phyloP scores from a whole-genome alignment of 2,113 vertebrate genomes.

The Coryphaenoides rupestris region DNA sequence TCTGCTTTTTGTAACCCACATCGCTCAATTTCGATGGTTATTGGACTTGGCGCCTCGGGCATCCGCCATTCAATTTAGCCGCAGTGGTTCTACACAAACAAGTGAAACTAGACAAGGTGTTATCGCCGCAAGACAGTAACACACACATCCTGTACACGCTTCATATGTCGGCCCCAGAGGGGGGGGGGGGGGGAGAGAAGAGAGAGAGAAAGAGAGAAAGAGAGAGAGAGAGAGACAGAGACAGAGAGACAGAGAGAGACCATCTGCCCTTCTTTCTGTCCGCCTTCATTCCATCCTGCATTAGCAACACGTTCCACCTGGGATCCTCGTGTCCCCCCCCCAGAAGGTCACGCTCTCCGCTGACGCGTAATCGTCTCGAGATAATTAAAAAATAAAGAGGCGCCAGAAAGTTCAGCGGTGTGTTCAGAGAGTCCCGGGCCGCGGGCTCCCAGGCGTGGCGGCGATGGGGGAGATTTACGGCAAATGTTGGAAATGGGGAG shows the following conservation, averaged over 20 bases:
- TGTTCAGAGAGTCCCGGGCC: neutral
- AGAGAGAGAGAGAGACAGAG: conserved; percentile 4
- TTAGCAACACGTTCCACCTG: neutral
- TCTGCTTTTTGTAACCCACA: neutral
- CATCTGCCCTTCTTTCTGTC: conserved; percentile 40
- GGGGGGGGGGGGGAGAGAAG: neutral
- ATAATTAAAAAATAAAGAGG: neutral
- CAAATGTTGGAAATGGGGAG: conserved; percentile 23
- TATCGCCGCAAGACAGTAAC: conserved; percentile 21
- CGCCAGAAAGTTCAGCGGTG: conserved; percentile 12
- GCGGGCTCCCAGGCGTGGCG: neutral
- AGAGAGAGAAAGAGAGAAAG: conserved; percentile 7
- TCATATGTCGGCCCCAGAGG: too few relatives aligned
- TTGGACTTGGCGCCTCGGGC: conserved; percentile 35
- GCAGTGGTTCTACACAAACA: conserved; percentile 27
- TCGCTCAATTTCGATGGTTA: conserved; percentile 2
- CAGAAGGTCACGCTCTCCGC: too few relatives aligned
- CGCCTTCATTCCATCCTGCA: conserved; percentile 2
- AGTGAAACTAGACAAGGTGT: conserved; percentile 17
- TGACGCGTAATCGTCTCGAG: too few relatives aligned
- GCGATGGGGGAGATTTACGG: conserved; percentile 27
- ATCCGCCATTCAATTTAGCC: conserved; percentile 27
- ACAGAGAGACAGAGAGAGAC: conserved; percentile 13
- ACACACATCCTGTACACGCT: neutral
- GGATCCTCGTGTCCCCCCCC: too few relatives aligned